Conservation (phyloP, 1,140 invertebrate species). For the fruit fly (Drosophila melanogaster) region DNA sequence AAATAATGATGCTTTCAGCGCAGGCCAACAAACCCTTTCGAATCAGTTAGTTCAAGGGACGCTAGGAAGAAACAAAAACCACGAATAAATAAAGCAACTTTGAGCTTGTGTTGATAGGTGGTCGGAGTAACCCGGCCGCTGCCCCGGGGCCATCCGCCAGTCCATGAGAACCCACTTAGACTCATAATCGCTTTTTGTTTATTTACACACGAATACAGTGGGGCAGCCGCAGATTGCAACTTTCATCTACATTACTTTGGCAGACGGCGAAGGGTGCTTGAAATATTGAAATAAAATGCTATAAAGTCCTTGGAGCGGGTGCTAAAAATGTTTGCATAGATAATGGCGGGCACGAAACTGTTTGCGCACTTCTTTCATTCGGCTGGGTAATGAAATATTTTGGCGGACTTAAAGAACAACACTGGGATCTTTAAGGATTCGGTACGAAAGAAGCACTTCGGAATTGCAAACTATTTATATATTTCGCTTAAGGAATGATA, state of each 20-base stretch:
- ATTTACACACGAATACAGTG: constrained; percentile 18
- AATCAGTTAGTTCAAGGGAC: constrained; percentile 7
- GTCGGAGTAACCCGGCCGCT: constrained; percentile 5
- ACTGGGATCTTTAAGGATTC: not conserved
- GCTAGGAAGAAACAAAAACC: constrained; percentile 1
- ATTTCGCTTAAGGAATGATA: not conserved
- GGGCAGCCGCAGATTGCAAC: constrained; percentile 47
- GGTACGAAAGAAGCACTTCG: too few species aligned
- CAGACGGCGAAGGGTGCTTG: constrained; percentile 39
- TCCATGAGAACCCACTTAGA: constrained; percentile 27
- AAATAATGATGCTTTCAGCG: constrained; percentile 59
- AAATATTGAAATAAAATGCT: constrained; percentile 77
- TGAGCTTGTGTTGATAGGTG: constrained; percentile 27
- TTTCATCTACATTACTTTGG: constrained; percentile 55
- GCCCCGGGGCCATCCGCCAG: constrained; percentile 1
- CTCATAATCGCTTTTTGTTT: constrained; percentile 37
- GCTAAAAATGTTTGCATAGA: constrained; percentile 69
- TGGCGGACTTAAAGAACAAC: too few species aligned
- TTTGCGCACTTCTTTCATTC: constrained; percentile 49
- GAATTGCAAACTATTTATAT: too few species aligned
- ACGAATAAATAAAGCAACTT: constrained; percentile 25
- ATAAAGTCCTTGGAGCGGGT: constrained; percentile 31
- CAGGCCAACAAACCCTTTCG: constrained; percentile 21
- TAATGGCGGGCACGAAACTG: constrained; percentile 54
- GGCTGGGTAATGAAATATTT: constrained; percentile 64